phyloP scores from a whole-genome alignment of 2,888 invertebrate species.

The Phortica okadai region DNA sequence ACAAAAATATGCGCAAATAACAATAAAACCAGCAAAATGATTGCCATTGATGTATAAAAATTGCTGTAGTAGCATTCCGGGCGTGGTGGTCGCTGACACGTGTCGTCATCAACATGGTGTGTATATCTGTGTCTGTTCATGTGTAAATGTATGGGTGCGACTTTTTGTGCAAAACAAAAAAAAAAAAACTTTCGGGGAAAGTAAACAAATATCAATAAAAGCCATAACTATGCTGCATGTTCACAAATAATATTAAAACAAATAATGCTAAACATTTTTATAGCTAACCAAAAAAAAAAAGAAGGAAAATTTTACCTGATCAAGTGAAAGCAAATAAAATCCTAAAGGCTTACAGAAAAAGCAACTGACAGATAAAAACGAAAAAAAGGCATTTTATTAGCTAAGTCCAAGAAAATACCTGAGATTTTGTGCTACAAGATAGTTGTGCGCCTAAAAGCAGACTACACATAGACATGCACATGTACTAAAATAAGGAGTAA shows the following conservation, averaged over 20 bases:
- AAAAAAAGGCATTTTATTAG: conserved; percentile 55
- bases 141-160: not conserved
- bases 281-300: not conserved
- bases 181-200: not conserved
- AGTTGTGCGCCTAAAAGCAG: conserved; percentile 35
- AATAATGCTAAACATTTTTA: conserved; percentile 23
- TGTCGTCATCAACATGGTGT: not conserved
- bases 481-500: conserved; percentile 10
- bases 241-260: conserved; percentile 9
- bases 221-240: conserved; percentile 6
- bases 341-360: not conserved
- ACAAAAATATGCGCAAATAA: conserved; percentile 69
- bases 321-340: not conserved
- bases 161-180: not conserved
- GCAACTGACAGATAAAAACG: conserved; percentile 43
- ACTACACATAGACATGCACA: conserved; percentile 21
- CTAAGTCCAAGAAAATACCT: conserved; percentile 58
- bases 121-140: no score
- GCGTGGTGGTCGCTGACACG: conserved; percentile 17
- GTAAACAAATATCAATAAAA: conserved; percentile 15
- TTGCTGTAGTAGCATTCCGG: conserved; percentile 44
- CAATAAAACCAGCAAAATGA: conserved; percentile 67
- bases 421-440: conserved; percentile 57
- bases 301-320: not conserved
- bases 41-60: conserved; percentile 65